Base-by-base conservation (phyloP, 2,797 vertebrate species). In the Micropoecilia bifurca region DNA sequence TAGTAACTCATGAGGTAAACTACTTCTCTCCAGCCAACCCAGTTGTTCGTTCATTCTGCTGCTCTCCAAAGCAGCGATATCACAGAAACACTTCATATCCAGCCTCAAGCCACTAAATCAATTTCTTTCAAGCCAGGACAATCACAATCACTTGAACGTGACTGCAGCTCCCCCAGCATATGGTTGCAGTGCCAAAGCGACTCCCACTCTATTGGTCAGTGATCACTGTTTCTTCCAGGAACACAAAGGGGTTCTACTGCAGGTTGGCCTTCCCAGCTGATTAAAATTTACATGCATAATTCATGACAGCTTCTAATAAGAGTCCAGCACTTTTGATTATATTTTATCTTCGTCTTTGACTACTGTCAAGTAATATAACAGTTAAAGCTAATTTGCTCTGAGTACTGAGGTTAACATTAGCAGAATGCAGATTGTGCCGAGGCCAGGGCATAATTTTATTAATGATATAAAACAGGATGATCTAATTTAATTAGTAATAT, bases 101-200 rank as follows among this genome's bases (percentile, higher is more conserved):
- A 79, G 43, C 39, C 69, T 80, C 71, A 82, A 83, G 82, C 80
- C 20, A 76, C 80, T 87, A 82, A 92, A 91, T 90, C 83, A 87
- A 86, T 91, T 88, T 77, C 74, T 80, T 80, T 83, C 73, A 83
- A 87, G 73, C 71, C n/a, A 61, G 77, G 79, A 81, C 85, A 87
- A 89, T 85, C 83, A 74, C 87, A 87, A 88, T 90, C 89, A 89
- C 89, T 89, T 80, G 71, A 90, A 88, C 79, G 73, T 85, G 84
- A 91, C 85, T 84, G 73, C 76, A 78, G 83, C 84, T 87, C 83
- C 81, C 81, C 74, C 81, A 85, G 83, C 48, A 45, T 46, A 66
- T 75, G 69, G 8, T 5, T 75, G 68, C 46, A 6, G 45, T 77
- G 81, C 88, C 85, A 84, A 87, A 85, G 73, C 2, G 25, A 75